Evolutionary conservation across 1,140 invertebrate species (phyloP), one percentile per base, ranked within the genome.

Genomic region (Bursaphelenchus mucronatus): DNA sequence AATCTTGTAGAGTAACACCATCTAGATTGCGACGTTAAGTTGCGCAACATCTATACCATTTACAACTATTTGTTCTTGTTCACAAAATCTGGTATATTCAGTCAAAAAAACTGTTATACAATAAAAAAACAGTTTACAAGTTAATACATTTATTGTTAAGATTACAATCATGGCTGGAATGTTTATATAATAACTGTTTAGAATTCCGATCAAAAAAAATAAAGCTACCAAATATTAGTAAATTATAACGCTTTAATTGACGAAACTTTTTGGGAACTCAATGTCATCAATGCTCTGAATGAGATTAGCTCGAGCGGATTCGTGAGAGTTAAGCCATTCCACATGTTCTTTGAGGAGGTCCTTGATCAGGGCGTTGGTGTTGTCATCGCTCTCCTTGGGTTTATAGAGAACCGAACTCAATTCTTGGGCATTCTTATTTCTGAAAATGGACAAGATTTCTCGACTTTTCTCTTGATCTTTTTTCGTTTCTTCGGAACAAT

Each of bases 391-490:
- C 19, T 64, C 21, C 52, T 51, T 64, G 55, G 13, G 54, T 19
- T 43, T 39, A 10, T 44, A 30, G 30, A 71, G 52, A 10, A 74
- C n/a, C 43, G 40, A 55, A 43, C 47, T 53, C 40, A 75, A 59
- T 50, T 71, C 65, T 19, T 71, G 61, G 21, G 58, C 70, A 15
- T 49, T 71, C 51, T 71, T 71, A 49, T 53, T 67, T 19, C 70
- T 67, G 53, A 68, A 71, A 44, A 49, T 41, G 15, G 53, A 17
- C 46, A 71, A 41, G 13, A 71, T 54, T 52, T 76, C 64, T 15
- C 30, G 49, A 46, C 71, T 74, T 41, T 70, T 71, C 58, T 74
- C 70, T 58, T 75, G 73, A 49, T 73, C 71, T 40, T 44, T 61
- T 8, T 64, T 54, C 39, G 62, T 68, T 44, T 73, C 73, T 61